Evolutionary conservation across 1,140 invertebrate genomes (phyloP), one percentile per base, ranked within the genome.

Genomic region (Trichomalopsis sarcophagae): DNA sequence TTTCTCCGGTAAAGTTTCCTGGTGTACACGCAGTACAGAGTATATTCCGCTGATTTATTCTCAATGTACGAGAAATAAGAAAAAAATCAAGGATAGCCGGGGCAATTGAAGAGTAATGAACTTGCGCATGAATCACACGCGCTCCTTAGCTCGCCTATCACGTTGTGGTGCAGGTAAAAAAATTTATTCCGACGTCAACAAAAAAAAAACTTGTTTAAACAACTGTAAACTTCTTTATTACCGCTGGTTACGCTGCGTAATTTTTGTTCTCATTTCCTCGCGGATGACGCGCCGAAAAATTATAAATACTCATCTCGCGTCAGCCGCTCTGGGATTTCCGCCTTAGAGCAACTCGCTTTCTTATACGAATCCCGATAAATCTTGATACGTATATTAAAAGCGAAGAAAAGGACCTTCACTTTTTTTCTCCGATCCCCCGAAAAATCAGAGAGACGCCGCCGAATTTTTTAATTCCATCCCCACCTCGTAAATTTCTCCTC

Each of bases 401-500:
- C 10, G 36, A 44, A 44, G 11, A 40, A 44, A 44, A 44, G 40
- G 40, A 44, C 40, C 40, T 44, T 44, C 40, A 44, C 40, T 44
- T 44, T 44, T 44, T 44, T 44, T 9, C 7, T 1, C 40, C 40
- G 9, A 36, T 3, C 14, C 14, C 13, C 47, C 47, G 13, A 14
- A 50, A 50, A 50, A 50, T 50, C 47, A 17, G 13, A 50, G 10
- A 50, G 44, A 50, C 14, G 4, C 55, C 55, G 21, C 55, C 55
- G 55, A 62, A 62, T 71, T 71, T 69, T 55, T 69, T 69, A 40
- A 17, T 1, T 71, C n/a, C 36, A n/a, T 23, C 0, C 10, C 77
- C 11, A 13, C n/a, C 36, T 17, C 13, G 50, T 75, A 44, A 78
- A 81, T 85, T 81, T 85, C 84, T 85, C 83, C 77, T 79, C 77